phyloP scores from a whole-genome alignment of 2,888 invertebrate genomes.

The Volucella inflata region DNA sequence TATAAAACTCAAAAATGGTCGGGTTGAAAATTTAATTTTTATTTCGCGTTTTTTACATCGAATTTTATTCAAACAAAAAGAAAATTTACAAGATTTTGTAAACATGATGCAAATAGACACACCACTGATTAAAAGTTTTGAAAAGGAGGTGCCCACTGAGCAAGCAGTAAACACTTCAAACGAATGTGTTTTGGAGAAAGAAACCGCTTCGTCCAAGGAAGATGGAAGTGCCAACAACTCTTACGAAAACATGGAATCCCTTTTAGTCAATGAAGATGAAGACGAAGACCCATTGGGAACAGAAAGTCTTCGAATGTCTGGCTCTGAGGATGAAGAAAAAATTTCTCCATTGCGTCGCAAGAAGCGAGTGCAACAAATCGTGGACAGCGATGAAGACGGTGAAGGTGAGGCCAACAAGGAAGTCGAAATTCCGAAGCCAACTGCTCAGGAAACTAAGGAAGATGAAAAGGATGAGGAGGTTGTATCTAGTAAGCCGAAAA shows the following conservation, averaged over 20 bases:
- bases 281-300: constrained; percentile 80
- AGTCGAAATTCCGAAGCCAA: background rate
- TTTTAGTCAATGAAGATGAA: constrained; percentile 73
- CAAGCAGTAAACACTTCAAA: background rate
- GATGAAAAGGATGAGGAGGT: background rate
- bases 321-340: constrained; percentile 78
- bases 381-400: constrained; percentile 77
- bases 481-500: constrained; percentile 24
- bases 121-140: constrained; percentile 15
- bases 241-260: constrained; percentile 71
- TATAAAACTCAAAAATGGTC: background rate
- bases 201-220: constrained; percentile 1
- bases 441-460: background rate
- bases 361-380: constrained; percentile 41
- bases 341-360: constrained; percentile 38
- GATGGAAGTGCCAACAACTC: constrained; percentile 60
- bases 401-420: background rate
- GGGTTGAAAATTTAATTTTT: constrained; percentile 4
- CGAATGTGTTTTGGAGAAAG: background rate
- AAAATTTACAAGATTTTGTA: background rate
- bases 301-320: constrained; percentile 80
- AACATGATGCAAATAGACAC: constrained; percentile 17
- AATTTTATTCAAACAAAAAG: background rate
- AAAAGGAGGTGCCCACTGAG: background rate
- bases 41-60: constrained; percentile 18